Percentiles rank a stretch among this genome's conserved stretches.
phyloP scores from a whole-genome alignment of 2,888 invertebrate genomes.

The Spialia ferax region DNA sequence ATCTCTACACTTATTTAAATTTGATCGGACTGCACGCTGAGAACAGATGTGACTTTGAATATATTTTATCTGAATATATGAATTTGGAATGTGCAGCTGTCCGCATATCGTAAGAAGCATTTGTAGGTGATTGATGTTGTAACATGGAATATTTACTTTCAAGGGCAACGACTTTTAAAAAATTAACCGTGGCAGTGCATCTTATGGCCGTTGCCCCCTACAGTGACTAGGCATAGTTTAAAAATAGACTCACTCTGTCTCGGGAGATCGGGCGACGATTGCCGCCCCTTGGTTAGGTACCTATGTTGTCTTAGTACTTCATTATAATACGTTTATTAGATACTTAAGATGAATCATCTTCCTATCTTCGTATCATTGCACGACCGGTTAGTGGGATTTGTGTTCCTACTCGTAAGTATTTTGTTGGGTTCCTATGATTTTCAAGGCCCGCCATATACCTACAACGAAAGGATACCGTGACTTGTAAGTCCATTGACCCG shows the following conservation, averaged over 20 bases:
- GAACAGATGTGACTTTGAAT: neutral
- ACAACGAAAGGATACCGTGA: no score
- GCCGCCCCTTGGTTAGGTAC: conserved; percentile 1
- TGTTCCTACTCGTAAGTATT: no score
- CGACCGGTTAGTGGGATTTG: no score
- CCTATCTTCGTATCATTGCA: neutral
- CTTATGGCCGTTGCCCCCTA: conserved; percentile 72
- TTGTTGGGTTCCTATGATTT: no score
- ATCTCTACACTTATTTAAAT: neutral
- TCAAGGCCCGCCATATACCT: no score
- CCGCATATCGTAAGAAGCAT: conserved; percentile 4
- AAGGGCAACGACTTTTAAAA: conserved; percentile 77
- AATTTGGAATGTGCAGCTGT: conserved; percentile 22
- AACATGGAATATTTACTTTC: conserved; percentile 52
- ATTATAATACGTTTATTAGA: neutral
- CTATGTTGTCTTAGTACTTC: conserved; percentile 7
- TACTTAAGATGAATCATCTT: neutral
- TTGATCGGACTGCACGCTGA: neutral
- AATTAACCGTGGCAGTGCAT: conserved; percentile 69
- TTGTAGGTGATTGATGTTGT: conserved; percentile 33
- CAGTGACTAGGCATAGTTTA: conserved; percentile 63
- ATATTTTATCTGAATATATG: neutral
- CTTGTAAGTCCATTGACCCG: no score
- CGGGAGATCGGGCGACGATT: conserved; percentile 52
- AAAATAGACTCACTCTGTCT: conserved; percentile 69